Evolutionary conservation across 2,797 vertebrate species (phyloP), one percentile per base, ranked within the genome.

Genomic region (Thalassophryne amazonica): DNA sequence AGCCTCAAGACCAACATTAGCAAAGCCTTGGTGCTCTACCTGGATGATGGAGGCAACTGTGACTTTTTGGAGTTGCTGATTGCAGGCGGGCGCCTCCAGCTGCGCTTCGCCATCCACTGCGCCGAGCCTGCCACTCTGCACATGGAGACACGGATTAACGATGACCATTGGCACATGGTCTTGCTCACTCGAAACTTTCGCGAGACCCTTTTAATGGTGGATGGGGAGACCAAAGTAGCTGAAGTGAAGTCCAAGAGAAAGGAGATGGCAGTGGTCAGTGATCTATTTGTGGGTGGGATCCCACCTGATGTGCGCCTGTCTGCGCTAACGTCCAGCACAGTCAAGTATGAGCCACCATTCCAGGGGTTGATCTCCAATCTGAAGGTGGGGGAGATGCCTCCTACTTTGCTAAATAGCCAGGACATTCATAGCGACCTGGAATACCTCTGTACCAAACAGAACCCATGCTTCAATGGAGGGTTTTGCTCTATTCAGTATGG

Each of bases 161-260:
- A 98, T 1, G 94, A 95, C 58, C 93, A 94, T 33, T 97, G 96
- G 96, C 95, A 98, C 90, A 92, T 93, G 91, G 93, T 97, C 19
- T 76, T 93, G 53, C 88, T 98, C 33, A 95, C 93, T 1, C 93
- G 96, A 12, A 93, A 93, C 65, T 94, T 91, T 41, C 91, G 95
- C 0, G 90, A 95, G 57, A 94, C 94, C 10, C 81, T 93, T 30
- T 73, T 97, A 52, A 92, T 93, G 70, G 92, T 97, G 41, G 95
- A 97, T 4, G 92, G 92, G 0, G 94, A 96, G 76, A 91, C 92
- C 6, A 91, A 92, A 48, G 90, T 90, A 24, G 92, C 91, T 0
- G 93, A 94, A 70, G 95, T 97, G 16, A 93, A 93, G 57, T 98
- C 95, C 31, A 95, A 95, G 73, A 83, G 95, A 48, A 92, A 91